A percentile compares a stretch with the other conserved stretches of the same genome.
These are phyloP conservation scores for Popillia japonica DNA, from an alignment of 1,140 invertebrate species.

Conservation along the genomic window DNA sequence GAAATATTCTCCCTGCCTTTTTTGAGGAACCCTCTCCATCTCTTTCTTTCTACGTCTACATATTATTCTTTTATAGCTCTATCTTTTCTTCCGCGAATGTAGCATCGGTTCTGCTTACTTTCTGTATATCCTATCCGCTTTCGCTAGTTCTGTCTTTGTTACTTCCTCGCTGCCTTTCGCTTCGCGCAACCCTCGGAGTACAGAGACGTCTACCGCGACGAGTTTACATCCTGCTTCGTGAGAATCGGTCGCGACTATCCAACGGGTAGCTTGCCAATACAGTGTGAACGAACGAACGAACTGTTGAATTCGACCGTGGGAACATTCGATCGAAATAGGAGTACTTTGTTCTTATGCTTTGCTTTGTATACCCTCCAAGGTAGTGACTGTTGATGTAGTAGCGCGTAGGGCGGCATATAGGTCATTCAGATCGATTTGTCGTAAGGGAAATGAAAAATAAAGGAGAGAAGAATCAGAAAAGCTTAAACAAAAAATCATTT, in stretches of 20 bases:
- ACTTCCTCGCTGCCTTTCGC: neutral
- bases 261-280: neutral
- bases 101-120: neutral
- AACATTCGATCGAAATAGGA: neutral
- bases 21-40: neutral
- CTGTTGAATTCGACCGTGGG: constrained; percentile 17
- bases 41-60: neutral
- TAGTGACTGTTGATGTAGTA: too few species aligned
- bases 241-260: neutral
- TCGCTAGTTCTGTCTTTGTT: neutral
- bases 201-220: neutral
- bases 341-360: neutral
- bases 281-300: neutral
- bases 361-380: too few species aligned
- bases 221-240: constrained; percentile 10
- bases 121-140: neutral
- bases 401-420: too few species aligned
- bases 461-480: too few species aligned
- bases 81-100: neutral
- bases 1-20: neutral
- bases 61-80: neutral
- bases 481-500: too few species aligned
- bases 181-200: neutral
- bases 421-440: too few species aligned
- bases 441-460: too few species aligned